Base-by-base conservation (phyloP, 2,888 invertebrate species). In the Drosophila borealis region DNA sequence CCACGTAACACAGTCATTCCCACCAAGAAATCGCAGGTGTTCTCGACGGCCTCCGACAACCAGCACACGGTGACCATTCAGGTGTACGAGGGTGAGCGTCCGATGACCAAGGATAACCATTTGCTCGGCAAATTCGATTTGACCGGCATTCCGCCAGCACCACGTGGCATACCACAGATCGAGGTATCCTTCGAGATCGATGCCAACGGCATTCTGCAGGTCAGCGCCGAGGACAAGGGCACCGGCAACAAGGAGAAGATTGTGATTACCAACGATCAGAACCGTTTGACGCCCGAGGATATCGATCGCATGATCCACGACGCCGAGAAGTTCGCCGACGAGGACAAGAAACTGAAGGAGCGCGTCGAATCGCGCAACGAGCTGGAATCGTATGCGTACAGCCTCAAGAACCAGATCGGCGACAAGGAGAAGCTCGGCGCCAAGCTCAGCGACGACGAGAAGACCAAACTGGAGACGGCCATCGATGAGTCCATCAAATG, bases 51-150 rank as follows among this genome's bases (percentile, higher is more conserved):
- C 61, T 97, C 98, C 33, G 99, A 99, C 93, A 99, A 99, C 93
- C 99, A 99, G 93, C 98, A 98, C 93, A 98, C 98, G 4, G 99
- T 99, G 56, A 99, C 99, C 80, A 99, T 99, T 92, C 98, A 98
- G 93, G 98, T 98, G 0, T 99, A 97, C 92, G 99, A 99, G 93
- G 99, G 99, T 87, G 99, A 99, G 93, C 96, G 99, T 89, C 98
- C 99, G 29, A 99, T 99, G 99, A 99, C 99, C 79, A 99, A 99
- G 93, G 99, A 99, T 93, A 99, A 99, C 93, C 99, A 99, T 93
- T 94, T 98, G 78, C 94, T 99, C 70, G 99, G 99, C 74, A 99
- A 99, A 93, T 99, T 99, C 93, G 99, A 99, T 91, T 93, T 99
- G 70, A 98, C 98, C 66, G 98, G 98, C 71, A 98, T 99, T 88